Base-by-base conservation (phyloP, 1,140 invertebrate genomes). In the Vanessa atalanta region DNA sequence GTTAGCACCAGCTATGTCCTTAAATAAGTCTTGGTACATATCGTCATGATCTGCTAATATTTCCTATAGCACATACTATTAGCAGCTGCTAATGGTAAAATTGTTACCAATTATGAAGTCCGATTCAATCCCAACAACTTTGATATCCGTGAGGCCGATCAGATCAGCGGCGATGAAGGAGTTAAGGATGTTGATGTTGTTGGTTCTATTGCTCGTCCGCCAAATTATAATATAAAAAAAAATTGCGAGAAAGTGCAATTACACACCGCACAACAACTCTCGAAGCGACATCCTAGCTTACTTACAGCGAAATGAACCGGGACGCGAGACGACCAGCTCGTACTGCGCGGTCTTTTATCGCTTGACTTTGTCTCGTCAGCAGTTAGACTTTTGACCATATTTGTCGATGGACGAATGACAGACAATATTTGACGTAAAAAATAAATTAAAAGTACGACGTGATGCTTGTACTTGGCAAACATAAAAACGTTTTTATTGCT, bases 41-140 rank as follows among this genome's bases (percentile, higher is more conserved):
- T 4, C 26, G 26, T 31, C 26, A 31, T 20, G 20, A 20, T 31
- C 26, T 3, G 26, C 26, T 31, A 31, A 31, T 31, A 31, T 31
- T 31, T 4, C 26, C 3, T 31, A 31, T 31, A 31, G 3, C 3
- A 31, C 26, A 31, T 31, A 31, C 26, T 31, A 31, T 31, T 31
- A 31, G 3, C 3, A 31, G 26, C 6, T 31, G 6, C 26, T 31
- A 31, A 1, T 31, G 26, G 3, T 31, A 2, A 4, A 6, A 31
- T 31, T 4, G 26, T 87, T 81, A 93, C 95, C 97, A 83, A 98
- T 95, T 60, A 98, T 96, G 50, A 96, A 96, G 90, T 98, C 97
- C 7, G 96, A 95, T 73, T 96, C 94, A 16, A 99, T 94, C n/a
- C 95, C 96, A 72, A 98, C 77, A 3, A 93, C 88, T 53, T 89